Evolutionary conservation across 1,140 invertebrate species (phyloP).

Genomic region (Dinoponera quadriceps): DNA sequence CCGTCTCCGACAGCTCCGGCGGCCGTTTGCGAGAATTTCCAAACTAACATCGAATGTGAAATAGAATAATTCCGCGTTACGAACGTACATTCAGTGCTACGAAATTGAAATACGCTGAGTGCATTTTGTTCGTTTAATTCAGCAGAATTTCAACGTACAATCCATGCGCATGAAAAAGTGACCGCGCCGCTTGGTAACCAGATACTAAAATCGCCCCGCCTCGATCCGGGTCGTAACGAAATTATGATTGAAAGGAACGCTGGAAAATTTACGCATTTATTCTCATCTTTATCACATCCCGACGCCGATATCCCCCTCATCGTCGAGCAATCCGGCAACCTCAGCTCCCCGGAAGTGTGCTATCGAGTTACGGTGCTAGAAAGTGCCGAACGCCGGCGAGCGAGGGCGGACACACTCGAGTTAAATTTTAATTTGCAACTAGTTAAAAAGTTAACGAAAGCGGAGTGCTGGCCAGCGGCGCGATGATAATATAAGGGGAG

Average conservation of each 20-base stretch:
- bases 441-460: conserved; percentile 78
- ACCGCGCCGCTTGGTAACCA: too few relatives aligned
- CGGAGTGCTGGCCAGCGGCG: conserved; percentile 33
- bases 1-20: not conserved
- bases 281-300: not conserved
- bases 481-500: conserved; percentile 70
- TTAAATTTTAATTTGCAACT: conserved; percentile 80
- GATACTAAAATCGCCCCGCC: too few relatives aligned
- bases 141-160: too few relatives aligned
- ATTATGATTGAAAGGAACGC: conserved; percentile 13
- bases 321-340: conserved; percentile 29
- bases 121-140: too few relatives aligned
- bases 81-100: too few relatives aligned
- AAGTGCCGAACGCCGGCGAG: conserved; percentile 31
- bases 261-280: conserved; percentile 9
- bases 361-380: conserved; percentile 43
- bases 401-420: conserved; percentile 60
- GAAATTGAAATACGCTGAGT: too few relatives aligned
- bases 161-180: too few relatives aligned
- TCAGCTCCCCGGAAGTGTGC: conserved; percentile 6
- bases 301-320: not conserved
- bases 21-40: not conserved
- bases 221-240: not conserved
- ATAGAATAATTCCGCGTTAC: not conserved
- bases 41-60: not conserved